Evolutionary conservation across 1,140 invertebrate species (phyloP).

Genomic region (Drosophila neocordata): DNA sequence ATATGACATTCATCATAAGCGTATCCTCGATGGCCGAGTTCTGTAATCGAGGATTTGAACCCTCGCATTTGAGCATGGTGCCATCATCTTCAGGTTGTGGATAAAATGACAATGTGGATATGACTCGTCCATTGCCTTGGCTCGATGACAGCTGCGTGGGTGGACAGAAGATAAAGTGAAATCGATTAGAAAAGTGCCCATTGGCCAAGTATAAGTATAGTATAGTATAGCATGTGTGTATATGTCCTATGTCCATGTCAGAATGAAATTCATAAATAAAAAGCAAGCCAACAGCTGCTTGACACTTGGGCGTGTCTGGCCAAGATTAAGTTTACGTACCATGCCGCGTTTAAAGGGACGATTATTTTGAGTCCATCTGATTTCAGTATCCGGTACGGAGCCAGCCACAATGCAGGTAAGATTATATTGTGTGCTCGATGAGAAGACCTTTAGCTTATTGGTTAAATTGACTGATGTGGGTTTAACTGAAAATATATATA

Average conservation of each 20-base stretch:
- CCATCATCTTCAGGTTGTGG: conserved; percentile 92
- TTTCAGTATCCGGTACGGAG: conserved; percentile 91
- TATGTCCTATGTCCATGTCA: background rate
- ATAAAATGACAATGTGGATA: conserved; percentile 90
- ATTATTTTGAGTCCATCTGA: conserved; percentile 92
- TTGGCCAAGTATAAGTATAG: conserved; percentile 37
- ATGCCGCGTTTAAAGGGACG: conserved; percentile 88
- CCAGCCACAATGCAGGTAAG: conserved; percentile 91
- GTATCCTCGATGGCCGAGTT: conserved; percentile 90
- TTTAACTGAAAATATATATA: conserved; percentile 86
- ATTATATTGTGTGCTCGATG: conserved; percentile 90
- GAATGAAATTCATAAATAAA: conserved; percentile 4
- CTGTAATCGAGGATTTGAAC: conserved; percentile 90
- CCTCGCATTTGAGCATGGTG: conserved; percentile 91
- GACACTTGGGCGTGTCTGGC: conserved; percentile 3
- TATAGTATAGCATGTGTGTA: background rate
- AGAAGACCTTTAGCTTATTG: conserved; percentile 88
- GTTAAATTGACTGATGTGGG: conserved; percentile 89
- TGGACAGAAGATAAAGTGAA: conserved; percentile 46
- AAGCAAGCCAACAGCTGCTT: conserved; percentile 1
- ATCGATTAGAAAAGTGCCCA: conserved; percentile 75
- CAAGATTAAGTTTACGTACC: conserved; percentile 83
- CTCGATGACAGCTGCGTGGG: conserved; percentile 85
- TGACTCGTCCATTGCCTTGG: conserved; percentile 88
- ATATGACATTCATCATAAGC: conserved; percentile 92